Evolutionary conservation across 1,140 invertebrate species (phyloP).

Genomic region (Hermatobates lingyangjiaoensis): DNA sequence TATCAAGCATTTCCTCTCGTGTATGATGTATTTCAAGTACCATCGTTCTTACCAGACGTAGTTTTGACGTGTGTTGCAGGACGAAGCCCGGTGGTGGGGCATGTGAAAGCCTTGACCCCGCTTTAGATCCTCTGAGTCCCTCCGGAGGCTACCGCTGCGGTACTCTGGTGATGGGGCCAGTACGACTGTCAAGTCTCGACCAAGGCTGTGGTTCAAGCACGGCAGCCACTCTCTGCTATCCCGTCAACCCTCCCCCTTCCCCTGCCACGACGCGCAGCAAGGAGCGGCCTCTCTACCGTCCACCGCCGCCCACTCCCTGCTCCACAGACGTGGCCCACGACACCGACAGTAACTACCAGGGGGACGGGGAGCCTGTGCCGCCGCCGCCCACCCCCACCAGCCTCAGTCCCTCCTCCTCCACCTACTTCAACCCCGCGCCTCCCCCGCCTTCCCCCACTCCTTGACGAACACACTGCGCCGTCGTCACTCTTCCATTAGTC

Average conservation of each 20-base stretch:
- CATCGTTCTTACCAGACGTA: no score
- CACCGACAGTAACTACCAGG: constrained; percentile 50
- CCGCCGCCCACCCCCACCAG: constrained; percentile 70
- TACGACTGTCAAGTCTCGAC: neutral
- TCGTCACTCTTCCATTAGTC: no score
- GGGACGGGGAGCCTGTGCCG: constrained; percentile 50
- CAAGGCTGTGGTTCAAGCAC: neutral
- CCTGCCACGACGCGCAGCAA: constrained; percentile 48
- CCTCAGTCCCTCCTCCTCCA: constrained; percentile 51
- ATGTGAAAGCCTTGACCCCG: constrained; percentile 1
- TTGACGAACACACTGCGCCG: constrained; percentile 2
- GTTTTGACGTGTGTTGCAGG: constrained; percentile 6
- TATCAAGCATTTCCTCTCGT: no score
- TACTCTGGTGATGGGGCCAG: neutral
- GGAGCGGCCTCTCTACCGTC: constrained; percentile 50
- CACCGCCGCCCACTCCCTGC: constrained; percentile 82
- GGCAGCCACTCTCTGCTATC: constrained; percentile 35
- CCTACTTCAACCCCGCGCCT: constrained; percentile 49
- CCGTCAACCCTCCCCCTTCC: constrained; percentile 74
- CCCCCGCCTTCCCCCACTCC: constrained; percentile 43
- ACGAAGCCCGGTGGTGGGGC: constrained; percentile 25
- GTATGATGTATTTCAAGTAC: no score
- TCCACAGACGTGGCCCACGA: constrained; percentile 86
- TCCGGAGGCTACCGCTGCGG: neutral
- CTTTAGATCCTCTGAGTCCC: constrained; percentile 7